Conservation (phyloP, 2,888 invertebrate species). For the Drosophila pullipes region DNA sequence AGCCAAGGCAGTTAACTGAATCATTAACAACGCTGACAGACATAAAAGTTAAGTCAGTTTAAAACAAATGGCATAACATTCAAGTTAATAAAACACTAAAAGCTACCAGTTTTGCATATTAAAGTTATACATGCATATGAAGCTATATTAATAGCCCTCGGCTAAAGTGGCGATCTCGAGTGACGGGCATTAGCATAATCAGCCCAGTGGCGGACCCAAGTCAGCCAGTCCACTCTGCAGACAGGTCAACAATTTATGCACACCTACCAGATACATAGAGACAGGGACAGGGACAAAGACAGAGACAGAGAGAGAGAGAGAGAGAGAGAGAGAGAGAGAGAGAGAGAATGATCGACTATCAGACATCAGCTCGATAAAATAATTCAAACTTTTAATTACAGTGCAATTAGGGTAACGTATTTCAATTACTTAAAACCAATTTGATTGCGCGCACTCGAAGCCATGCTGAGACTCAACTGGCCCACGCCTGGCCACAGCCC, state of each 20-base stretch:
- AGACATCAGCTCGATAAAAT: slow-evolving; percentile 38
- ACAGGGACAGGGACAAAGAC: background rate
- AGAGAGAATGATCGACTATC: background rate
- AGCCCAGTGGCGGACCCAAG: slow-evolving; percentile 18
- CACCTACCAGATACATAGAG: slow-evolving; percentile 5
- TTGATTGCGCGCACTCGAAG: slow-evolving; percentile 52
- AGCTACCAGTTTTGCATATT: slow-evolving; percentile 42
- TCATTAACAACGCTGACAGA: slow-evolving; percentile 17
- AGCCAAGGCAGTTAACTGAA: slow-evolving; percentile 1
- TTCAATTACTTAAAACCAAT: slow-evolving; percentile 78
- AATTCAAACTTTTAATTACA: slow-evolving; percentile 79
- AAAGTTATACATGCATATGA: slow-evolving; percentile 2
- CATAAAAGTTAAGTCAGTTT: slow-evolving; percentile 22
- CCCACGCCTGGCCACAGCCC: slow-evolving; percentile 47
- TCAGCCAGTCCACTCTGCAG: slow-evolving; percentile 2
- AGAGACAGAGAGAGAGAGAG: background rate
- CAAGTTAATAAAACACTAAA: slow-evolving; percentile 18
- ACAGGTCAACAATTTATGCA: slow-evolving; percentile 31
- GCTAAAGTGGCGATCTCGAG: slow-evolving; percentile 21
- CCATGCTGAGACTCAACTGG: slow-evolving; percentile 8
- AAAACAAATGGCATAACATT: slow-evolving; percentile 27
- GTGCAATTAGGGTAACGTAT: slow-evolving; percentile 79
- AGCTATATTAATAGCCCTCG: slow-evolving; percentile 32
- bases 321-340: background rate
- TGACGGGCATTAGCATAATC: slow-evolving; percentile 57